Evolutionary conservation across 2,797 vertebrate genomes (phyloP), one percentile per base, ranked within the genome.

Genomic region (Hemitrygon akajei): DNA sequence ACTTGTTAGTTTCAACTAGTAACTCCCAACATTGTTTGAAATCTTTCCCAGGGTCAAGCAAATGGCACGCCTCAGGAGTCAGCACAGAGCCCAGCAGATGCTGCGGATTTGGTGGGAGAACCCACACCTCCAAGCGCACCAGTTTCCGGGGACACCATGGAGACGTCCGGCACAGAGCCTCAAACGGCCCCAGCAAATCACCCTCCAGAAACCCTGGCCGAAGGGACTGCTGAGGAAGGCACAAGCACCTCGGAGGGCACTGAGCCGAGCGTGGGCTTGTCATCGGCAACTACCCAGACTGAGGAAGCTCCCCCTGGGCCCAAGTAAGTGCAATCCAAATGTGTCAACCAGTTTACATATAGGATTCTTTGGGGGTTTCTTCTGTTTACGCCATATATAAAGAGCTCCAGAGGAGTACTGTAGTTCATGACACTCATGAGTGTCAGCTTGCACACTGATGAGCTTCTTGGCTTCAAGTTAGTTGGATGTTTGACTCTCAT

Each of bases 21-120:
- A 69, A 89, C 9, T 7, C 86, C 0, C 3, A 4, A 18, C 16
- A 16, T 22, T 89, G 0, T 14, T 34, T 20, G 14, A 89, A 10
- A 89, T 63, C 84, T 87, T 87, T 87, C 30, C 16, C 86, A 89
- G 86, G 86, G 63, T 69, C 86, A 89, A 22, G 66, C 60, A 9
- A 89, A 89, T 10, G 86, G 86, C n/a, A 69, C n/a, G 10, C 7
- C 86, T 2, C 86, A 89, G 63, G 86, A 89, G 60, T 60, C 60
- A 22, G 86, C 86, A 0, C 86, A 66, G 86, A 69, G 86, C 86
- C 86, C 86, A 3, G 60, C 34, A 16, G 86, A 34, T 3, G 20
- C 86, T 4, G 1, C 18, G 9, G 9, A 3, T 7, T 9, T 18
- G 7, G 7, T 40, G 18, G 86, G 6, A 37, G 86, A 89, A 25